Evolutionary conservation across 2,888 invertebrate genomes (phyloP).

Genomic region (Hyles lineata): DNA sequence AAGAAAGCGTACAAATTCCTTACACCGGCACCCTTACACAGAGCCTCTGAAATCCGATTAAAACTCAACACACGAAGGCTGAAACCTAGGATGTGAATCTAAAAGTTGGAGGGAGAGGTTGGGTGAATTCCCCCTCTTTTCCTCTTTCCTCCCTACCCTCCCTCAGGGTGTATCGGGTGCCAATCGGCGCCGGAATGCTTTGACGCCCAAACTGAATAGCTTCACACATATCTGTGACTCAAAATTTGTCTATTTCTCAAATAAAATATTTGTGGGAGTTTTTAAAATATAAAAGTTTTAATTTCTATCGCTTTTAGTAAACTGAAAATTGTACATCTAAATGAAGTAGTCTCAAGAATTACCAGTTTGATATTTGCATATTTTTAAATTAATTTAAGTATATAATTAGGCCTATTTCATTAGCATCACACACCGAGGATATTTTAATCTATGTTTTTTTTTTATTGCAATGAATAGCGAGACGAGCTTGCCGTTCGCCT

Average conservation of each 20-base stretch:
- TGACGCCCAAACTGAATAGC: background rate
- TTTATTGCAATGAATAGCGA: too few relatives aligned
- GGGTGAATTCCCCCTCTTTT: background rate
- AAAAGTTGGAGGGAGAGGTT: background rate
- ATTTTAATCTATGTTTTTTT: too few relatives aligned
- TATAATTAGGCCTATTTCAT: too few relatives aligned
- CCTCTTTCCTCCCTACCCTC: background rate
- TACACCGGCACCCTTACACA: background rate
- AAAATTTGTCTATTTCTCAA: conserved; percentile 7
- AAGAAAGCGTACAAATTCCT: too few relatives aligned
- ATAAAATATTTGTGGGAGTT: background rate
- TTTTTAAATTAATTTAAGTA: too few relatives aligned
- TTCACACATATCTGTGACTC: background rate
- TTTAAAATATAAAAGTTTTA: background rate
- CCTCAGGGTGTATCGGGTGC: background rate
- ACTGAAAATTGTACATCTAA: too few relatives aligned
- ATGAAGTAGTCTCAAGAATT: too few relatives aligned
- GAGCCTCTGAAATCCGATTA: background rate
- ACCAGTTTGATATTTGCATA: too few relatives aligned
- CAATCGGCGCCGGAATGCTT: conserved; percentile 16
- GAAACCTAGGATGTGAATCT: conserved; percentile 1
- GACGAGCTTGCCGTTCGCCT: too few relatives aligned
- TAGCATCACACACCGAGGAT: too few relatives aligned
- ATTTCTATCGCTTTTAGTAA: too few relatives aligned
- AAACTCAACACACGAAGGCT: background rate